Base-by-base conservation (phyloP, 2,113 vertebrate species). In the Lampris incognitus region DNA sequence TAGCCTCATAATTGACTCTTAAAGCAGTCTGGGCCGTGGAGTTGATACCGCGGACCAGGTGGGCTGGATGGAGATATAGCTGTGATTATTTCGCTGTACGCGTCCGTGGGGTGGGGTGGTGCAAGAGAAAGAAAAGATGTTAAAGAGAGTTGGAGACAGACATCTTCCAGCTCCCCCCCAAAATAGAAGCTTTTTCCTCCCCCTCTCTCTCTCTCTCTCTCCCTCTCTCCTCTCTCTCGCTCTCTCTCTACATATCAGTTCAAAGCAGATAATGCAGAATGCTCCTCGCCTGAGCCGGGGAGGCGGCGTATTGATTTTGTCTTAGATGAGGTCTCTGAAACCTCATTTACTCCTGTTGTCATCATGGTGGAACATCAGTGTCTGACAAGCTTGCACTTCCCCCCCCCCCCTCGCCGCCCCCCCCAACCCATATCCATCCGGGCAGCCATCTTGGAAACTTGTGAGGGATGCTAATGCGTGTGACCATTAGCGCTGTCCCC, bases 251-350 rank as follows among this genome's bases (percentile, higher is more conserved):
- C 41, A 61, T 78, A 78, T 75, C 80, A 50, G 82, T 66, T 86
- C 85, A 83, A 88, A 88, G 85, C 84, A 82, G 83, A 89, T 83
- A 87, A 90, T 87, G 76, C 82, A 93, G 81, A 89, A 88, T 88
- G 83, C 91, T 82, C 81, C 84, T 89, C 82, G 91, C 76, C 87
- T 87, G 87, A 87, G 88, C 88, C 79, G 83, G 86, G 90, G 89
- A 92, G 91, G 91, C 88, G 90, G 90, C 84, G 88, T 94, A 94
- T 94, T 91, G 93, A 94, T 94, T 93, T 93, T 88, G 91, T 91
- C 91, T 90, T 91, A 93, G 92, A 91, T 93, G 91, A 92, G 92
- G 93, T 93, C 93, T 94, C 89, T 91, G 88, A 91, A 93, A 94
- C 92, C 93, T 94, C 89, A 93, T 94, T 94, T 93, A 92, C 90